Evolutionary conservation across 2,888 invertebrate genomes (phyloP), one percentile per base, ranked within the genome.

Genomic region (Monoplex corrugatus): DNA sequence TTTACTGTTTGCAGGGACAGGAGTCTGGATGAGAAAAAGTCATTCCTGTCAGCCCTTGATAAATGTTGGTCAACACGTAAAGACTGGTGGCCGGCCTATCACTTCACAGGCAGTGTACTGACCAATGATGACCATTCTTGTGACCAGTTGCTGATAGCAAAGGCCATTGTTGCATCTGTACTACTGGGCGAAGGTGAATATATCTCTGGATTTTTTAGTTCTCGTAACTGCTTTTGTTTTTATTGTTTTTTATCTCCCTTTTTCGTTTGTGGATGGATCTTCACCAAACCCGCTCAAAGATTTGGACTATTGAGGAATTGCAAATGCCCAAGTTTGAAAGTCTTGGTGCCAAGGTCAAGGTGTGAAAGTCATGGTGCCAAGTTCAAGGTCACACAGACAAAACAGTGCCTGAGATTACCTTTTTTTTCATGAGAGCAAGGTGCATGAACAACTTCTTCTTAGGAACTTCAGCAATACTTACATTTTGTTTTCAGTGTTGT

Each of bases 31-130:
- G 78, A 80, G 75, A 72, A 8, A n/a, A 23, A 8, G 16, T 35
- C 32, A 23, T 68, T 40, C 32, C 40, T 89, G 16, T 13, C 84
- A 19, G 86, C 88, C 8, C 57, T 93, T 13, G 40, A 86, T 35
- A 82, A 72, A n/a, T 92, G 90, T 80, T 93, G 93, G 93, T 80
- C 88, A 0, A 44, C 45, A 0, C 89, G 93, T 40, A 44, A 90
- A 38, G 89, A 90, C 19, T 93, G 93, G 93, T 94, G 93, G 93
- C 92, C 93, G 23, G 45, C 86, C 5, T 94, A 91, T 83, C 94
- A 94, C 82, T 94, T 93, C 83, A 87, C 10, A 43, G 23, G 43
- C 2, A 43, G 82, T 40, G 57, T 40, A 8, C 50, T 90, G 63
- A 44, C 10, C n/a, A 82, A 86, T 80, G 44, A 16, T 23, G 75